A percentile compares a stretch with the other conserved stretches of the same genome.
Conservation (phyloP, 2,888 invertebrate species). For the Tupiocoris notatus region DNA sequence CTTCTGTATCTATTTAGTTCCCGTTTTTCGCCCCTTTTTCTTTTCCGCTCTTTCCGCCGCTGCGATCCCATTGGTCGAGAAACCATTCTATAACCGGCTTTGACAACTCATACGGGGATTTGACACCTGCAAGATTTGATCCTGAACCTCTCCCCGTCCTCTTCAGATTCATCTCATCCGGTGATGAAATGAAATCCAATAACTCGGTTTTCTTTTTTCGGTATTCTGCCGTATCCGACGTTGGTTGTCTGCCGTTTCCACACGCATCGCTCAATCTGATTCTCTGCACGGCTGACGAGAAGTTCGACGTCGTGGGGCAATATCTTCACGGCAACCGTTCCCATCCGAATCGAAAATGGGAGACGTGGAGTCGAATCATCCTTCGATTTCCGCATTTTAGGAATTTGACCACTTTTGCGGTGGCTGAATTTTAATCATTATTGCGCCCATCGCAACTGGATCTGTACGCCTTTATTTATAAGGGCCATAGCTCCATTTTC, state of each 20-base stretch:
- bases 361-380: no score
- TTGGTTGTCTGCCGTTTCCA: conserved; percentile 5
- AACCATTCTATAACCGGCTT: conserved; percentile 38
- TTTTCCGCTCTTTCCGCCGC: background rate
- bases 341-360: background rate
- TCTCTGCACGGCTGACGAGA: background rate
- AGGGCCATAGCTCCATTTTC: no score
- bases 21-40: background rate
- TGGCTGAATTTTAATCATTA: no score
- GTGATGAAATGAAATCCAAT: conserved; percentile 39
- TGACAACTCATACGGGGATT: conserved; percentile 37
- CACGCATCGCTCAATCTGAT: conserved; percentile 32
- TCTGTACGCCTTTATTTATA: no score
- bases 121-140: conserved; percentile 33
- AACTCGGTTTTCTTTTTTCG: conserved; percentile 29
- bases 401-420: no score
- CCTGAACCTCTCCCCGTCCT: conserved; percentile 9
- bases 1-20: background rate
- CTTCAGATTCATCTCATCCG: background rate
- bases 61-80: conserved; percentile 17
- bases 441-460: no score
- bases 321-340: background rate
- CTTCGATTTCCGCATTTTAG: no score
- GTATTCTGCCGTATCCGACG: background rate
- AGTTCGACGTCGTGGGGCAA: background rate